These are phyloP conservation scores for Margaritifera margaritifera DNA, from an alignment of 2,888 invertebrate genomes.

Conservation along the genomic window DNA sequence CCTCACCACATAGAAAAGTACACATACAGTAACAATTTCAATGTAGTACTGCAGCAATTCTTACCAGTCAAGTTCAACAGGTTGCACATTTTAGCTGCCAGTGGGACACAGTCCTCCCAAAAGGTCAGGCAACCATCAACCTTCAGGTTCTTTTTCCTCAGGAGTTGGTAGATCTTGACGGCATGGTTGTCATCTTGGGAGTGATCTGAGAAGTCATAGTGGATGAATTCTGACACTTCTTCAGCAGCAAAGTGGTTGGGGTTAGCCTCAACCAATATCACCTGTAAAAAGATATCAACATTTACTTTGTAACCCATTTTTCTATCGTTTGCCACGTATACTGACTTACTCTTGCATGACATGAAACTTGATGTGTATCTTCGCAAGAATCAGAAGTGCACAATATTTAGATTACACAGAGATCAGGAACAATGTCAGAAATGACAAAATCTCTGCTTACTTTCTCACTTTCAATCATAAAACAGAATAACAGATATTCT, in stretches of 20 bases:
- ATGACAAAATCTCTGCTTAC: no score
- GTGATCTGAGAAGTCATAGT: conserved; percentile 47
- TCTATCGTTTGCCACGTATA: no score
- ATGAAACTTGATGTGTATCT: no score
- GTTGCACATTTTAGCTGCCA: conserved; percentile 46
- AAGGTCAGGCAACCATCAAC: conserved; percentile 52
- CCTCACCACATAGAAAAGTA: no score
- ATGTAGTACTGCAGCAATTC: neutral
- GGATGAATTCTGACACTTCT: conserved; percentile 32
- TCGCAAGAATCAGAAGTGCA: no score
- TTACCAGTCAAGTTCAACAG: conserved; percentile 25
- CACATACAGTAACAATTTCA: no score
- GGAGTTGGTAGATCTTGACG: conserved; percentile 29
- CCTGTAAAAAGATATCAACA: conserved; percentile 21
- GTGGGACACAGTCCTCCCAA: conserved; percentile 58
- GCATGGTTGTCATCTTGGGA: conserved; percentile 39
- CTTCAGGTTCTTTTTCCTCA: conserved; percentile 16
- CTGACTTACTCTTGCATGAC: no score
- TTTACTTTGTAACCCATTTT: no score
- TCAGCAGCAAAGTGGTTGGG: conserved; percentile 23
- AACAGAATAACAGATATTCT: no score
- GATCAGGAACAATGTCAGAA: no score
- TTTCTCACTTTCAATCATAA: no score
- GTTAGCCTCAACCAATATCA: conserved; percentile 46
- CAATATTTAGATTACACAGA: no score